phyloP scores from a whole-genome alignment of 2,797 vertebrate genomes.

The Holocentrus rufus region DNA sequence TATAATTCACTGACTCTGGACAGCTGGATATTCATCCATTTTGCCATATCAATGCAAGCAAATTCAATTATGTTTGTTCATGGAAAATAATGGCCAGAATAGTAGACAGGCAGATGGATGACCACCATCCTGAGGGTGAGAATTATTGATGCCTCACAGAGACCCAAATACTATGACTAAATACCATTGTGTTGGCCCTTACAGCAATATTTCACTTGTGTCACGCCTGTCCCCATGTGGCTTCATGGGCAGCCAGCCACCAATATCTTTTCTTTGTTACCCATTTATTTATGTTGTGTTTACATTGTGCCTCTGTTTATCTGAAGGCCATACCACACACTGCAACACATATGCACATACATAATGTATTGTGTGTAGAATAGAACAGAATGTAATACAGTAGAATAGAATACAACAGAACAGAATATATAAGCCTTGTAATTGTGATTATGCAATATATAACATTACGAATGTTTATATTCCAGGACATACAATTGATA shows the following conservation, averaged over 20 bases:
- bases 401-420: no score
- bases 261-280: background rate
- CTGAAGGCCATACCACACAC: no score
- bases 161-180: constrained; percentile 61
- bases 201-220: constrained; percentile 31
- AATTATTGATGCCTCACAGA: constrained; percentile 57
- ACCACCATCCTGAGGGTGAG: constrained; percentile 47
- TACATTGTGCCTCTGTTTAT: constrained; percentile 8
- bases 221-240: background rate
- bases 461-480: no score
- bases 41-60: constrained; percentile 8
- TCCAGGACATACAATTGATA: no score
- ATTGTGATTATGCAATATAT: no score
- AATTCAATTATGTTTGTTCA: constrained; percentile 41
- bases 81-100: constrained; percentile 35
- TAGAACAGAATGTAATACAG: no score
- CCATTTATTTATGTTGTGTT: background rate
- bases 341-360: no score
- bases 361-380: no score
- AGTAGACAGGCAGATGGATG: constrained; percentile 46
- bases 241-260: constrained; percentile 18
- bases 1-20: constrained; percentile 10
- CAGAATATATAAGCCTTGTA: no score
- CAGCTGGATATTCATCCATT: constrained; percentile 21
- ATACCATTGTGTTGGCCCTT: constrained; percentile 70